Evolutionary conservation across 2,797 vertebrate species (phyloP).

Genomic region (Loris lydekkerianus): DNA sequence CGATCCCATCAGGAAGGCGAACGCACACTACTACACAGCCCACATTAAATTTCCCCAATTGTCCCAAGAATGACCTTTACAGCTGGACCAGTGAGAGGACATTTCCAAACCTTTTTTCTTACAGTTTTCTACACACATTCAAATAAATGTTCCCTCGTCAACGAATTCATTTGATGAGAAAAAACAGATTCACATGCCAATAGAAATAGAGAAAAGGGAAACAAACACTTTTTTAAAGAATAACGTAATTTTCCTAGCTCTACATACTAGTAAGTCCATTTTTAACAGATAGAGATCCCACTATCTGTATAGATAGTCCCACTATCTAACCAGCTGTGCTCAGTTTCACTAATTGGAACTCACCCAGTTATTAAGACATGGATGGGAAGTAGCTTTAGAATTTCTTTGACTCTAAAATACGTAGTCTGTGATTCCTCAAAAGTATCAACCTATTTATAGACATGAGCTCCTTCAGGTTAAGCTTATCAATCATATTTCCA

Average conservation of each 20-base stretch:
- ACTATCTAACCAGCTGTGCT: not conserved
- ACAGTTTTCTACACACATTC: not conserved
- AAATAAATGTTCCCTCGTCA: not conserved
- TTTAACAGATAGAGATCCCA: not conserved
- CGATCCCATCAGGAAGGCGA: not conserved
- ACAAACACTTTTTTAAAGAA: not conserved
- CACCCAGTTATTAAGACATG: not conserved
- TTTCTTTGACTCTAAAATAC: not conserved
- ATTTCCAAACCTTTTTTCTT: not conserved
- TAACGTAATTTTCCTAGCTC: not conserved
- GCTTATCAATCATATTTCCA: not conserved
- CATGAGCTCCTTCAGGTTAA: not conserved
- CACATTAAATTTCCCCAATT: not conserved
- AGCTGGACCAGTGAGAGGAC: not conserved
- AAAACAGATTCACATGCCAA: not conserved
- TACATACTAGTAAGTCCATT: not conserved
- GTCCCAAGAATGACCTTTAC: not conserved
- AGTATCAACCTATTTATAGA: not conserved
- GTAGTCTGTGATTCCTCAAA: not conserved
- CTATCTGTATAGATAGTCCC: not conserved
- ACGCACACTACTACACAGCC: not conserved
- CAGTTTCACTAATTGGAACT: not conserved
- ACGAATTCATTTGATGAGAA: not conserved
- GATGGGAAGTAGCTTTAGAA: not conserved
- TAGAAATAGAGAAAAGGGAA: constrained; percentile 39